Evolutionary conservation across 2,797 vertebrate species (phyloP).

Genomic region (Xenopus petersii): DNA sequence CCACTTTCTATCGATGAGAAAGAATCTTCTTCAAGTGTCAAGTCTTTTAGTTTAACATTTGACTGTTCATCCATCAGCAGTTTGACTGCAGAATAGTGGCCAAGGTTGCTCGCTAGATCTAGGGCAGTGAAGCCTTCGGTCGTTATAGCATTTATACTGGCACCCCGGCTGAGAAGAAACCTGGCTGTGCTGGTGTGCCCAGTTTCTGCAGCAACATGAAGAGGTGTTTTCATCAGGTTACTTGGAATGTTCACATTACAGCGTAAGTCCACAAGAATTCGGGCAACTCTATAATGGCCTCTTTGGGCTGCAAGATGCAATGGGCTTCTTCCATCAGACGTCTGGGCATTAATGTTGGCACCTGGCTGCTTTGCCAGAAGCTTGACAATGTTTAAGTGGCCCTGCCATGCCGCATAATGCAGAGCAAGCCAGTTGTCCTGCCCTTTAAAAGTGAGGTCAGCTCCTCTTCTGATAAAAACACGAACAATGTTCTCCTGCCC

Average conservation of each 20-base stretch:
- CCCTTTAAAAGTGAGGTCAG: conserved; percentile 73
- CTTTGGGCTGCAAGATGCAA: conserved; percentile 90
- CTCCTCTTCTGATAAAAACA: conserved; percentile 83
- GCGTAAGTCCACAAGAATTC: conserved; percentile 85
- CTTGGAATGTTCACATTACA: conserved; percentile 68
- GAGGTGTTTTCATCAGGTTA: conserved; percentile 66
- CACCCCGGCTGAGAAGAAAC: conserved; percentile 83
- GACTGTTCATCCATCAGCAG: conserved; percentile 83
- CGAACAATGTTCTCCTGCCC: conserved; percentile 89
- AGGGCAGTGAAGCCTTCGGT: conserved; percentile 77
- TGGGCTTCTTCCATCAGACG: conserved; percentile 81
- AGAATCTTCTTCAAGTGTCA: conserved; percentile 62
- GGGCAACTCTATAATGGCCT: conserved; percentile 91
- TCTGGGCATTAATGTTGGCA: conserved; percentile 79
- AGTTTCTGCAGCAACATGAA: conserved; percentile 88
- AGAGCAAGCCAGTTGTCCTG: conserved; percentile 91
- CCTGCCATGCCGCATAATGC: conserved; percentile 91
- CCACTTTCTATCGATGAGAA: conserved; percentile 81
- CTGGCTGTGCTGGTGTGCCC: conserved; percentile 94
- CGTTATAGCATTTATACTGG: conserved; percentile 69
- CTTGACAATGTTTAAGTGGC: conserved; percentile 87
- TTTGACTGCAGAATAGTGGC: conserved; percentile 82
- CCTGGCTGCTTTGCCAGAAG: conserved; percentile 86
- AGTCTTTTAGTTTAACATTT: conserved; percentile 60
- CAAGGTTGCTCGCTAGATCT: conserved; percentile 79